Evolutionary conservation across 2,113 vertebrate genomes (phyloP).

Genomic region (Lophochroa leadbeateri): DNA sequence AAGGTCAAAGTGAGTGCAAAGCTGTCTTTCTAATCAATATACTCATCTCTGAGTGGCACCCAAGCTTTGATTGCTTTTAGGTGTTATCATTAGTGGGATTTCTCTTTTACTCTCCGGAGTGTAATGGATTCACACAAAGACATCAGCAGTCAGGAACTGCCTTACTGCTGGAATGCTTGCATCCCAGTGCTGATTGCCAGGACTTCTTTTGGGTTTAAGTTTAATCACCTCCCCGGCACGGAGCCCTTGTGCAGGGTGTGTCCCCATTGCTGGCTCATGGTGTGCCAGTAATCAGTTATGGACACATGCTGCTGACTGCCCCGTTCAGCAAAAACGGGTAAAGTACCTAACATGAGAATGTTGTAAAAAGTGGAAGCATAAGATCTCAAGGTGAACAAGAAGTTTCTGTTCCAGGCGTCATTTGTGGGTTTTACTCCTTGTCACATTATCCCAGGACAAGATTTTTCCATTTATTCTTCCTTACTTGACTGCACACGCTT

Average conservation of each 20-base stretch:
- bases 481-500: background rate
- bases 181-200: background rate
- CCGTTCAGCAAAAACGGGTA: rapidly evolving
- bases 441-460: background rate
- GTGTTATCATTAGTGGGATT: background rate
- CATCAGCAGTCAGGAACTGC: background rate
- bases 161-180: background rate
- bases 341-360: background rate
- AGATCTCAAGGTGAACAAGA: background rate
- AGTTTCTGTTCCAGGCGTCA: background rate
- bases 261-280: background rate
- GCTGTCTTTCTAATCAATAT: background rate
- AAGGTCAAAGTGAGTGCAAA: background rate
- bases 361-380: background rate
- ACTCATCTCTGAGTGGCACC: background rate
- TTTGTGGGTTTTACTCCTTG: background rate
- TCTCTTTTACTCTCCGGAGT: background rate
- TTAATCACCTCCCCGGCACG: background rate
- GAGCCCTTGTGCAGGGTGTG: background rate
- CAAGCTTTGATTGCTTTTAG: background rate
- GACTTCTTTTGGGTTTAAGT: background rate
- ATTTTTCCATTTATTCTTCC: background rate
- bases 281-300: background rate
- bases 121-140: background rate
- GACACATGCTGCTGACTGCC: background rate